phyloP scores from a whole-genome alignment of 2,797 vertebrate species.

The Sardinella longiceps region DNA sequence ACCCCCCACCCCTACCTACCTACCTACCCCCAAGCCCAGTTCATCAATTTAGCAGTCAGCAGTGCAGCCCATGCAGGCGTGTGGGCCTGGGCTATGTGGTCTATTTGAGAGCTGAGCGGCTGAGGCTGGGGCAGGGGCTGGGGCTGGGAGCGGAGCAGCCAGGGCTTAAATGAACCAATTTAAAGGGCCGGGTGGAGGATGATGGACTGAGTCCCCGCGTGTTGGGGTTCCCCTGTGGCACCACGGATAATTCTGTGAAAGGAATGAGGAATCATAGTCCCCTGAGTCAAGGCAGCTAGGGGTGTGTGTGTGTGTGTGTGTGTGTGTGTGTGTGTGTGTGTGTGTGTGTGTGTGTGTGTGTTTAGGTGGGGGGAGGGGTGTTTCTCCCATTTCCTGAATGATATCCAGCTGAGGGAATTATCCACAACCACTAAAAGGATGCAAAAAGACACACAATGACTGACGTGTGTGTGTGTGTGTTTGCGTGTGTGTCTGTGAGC shows the following conservation, averaged over 20 bases:
- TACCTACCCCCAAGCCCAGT: neutral
- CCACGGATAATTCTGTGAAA: neutral
- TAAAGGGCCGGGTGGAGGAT: neutral
- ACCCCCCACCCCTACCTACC: too few species aligned
- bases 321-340: conserved; percentile 30
- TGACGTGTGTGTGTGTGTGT: neutral
- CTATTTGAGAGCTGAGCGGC: conserved; percentile 1
- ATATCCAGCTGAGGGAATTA: neutral
- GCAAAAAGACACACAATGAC: neutral
- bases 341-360: conserved; percentile 18
- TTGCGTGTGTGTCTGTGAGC: too few species aligned
- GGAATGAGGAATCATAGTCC: conserved; percentile 39
- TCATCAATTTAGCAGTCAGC: conserved; percentile 10
- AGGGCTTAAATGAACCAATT: conserved; percentile 25
- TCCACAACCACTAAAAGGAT: neutral
- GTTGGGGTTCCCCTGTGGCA: neutral
- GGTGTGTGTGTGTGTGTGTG: conserved; percentile 52
- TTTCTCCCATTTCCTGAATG: neutral
- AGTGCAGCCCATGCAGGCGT: neutral
- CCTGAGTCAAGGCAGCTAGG: conserved; percentile 49
- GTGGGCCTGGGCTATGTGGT: neutral
- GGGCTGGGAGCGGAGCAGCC: neutral
- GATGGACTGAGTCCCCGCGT: conserved; percentile 3
- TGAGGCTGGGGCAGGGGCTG: too few species aligned
- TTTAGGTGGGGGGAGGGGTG: neutral